Conservation (phyloP, 2,797 vertebrate genomes). For the Myripristis jacobus region DNA sequence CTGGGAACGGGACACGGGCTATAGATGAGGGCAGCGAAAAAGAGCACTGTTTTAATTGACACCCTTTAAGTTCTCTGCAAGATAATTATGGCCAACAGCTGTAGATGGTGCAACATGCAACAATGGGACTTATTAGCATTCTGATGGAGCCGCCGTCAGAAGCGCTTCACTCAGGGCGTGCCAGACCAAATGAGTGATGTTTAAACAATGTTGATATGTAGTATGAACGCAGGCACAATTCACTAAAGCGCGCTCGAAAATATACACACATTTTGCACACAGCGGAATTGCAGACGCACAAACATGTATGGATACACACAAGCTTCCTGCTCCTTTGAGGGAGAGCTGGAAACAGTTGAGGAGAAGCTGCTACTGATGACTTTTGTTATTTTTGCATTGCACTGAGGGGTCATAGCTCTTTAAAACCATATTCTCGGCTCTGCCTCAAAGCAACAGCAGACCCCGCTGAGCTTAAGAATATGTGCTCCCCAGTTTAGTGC, state of each 20-base stretch:
- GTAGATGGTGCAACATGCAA: slow-evolving; percentile 77
- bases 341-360: slow-evolving; percentile 32
- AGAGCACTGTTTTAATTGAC: slow-evolving; percentile 79
- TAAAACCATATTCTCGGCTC: slow-evolving; percentile 52
- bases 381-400: slow-evolving; percentile 57
- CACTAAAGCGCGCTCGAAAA: slow-evolving; percentile 10
- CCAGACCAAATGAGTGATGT: slow-evolving; percentile 55
- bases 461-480: slow-evolving; percentile 73
- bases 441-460: slow-evolving; percentile 71
- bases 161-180: slow-evolving; percentile 10
- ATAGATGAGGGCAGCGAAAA: slow-evolving; percentile 57
- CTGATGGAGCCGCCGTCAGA: slow-evolving; percentile 54
- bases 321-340: slow-evolving; percentile 32
- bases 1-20: slow-evolving; percentile 14
- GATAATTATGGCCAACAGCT: slow-evolving; percentile 83
- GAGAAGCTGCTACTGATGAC: slow-evolving; percentile 51
- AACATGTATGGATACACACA: slow-evolving; percentile 16
- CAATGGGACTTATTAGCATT: slow-evolving; percentile 80
- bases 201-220: slow-evolving; percentile 47
- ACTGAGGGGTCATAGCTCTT: slow-evolving; percentile 61
- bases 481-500: slow-evolving; percentile 69
- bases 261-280: slow-evolving; percentile 28
- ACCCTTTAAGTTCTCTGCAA: slow-evolving; percentile 80
- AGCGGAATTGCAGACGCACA: slow-evolving; percentile 15
- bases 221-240: no score